These are phyloP conservation scores for Polymixis flavicincta DNA, from an alignment of 2,888 invertebrate species.

Conservation along the genomic window DNA sequence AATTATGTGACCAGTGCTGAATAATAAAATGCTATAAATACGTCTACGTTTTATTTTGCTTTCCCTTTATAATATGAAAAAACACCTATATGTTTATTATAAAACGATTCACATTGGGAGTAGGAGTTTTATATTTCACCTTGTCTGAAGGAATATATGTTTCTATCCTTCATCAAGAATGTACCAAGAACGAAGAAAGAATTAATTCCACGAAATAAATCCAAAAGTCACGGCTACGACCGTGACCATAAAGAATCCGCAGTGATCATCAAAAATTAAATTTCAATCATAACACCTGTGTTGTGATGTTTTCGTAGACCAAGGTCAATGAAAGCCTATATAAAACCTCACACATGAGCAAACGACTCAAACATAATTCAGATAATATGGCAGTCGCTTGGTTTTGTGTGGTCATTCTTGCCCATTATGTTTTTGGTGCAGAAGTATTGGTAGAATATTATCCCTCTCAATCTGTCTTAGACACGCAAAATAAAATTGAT, in stretches of 20 bases:
- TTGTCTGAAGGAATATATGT: neutral
- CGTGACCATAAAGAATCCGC: conserved; percentile 72
- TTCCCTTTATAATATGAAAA: neutral
- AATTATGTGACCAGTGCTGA: conserved; percentile 80
- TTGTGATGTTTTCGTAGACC: conserved; percentile 75
- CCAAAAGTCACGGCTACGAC: conserved; percentile 74
- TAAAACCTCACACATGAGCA: conserved; percentile 66
- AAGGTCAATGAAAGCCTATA: conserved; percentile 79
- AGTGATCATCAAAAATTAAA: conserved; percentile 84
- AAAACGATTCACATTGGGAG: neutral
- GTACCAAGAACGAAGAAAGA: conserved; percentile 27
- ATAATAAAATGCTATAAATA: conserved; percentile 83
- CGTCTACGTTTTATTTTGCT: conserved; percentile 34
- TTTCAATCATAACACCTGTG: conserved; percentile 89
- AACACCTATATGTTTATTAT: neutral
- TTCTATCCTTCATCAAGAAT: conserved; percentile 46
- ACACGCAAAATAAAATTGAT: conserved; percentile 36
- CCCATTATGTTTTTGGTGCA: conserved; percentile 63
- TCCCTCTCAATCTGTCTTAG: conserved; percentile 72
- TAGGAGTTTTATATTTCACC: neutral
- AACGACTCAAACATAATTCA: conserved; percentile 30
- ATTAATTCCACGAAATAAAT: conserved; percentile 43
- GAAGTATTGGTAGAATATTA: conserved; percentile 77
- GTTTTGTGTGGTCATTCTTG: conserved; percentile 35
- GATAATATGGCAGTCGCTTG: conserved; percentile 52